Percentiles rank a stretch among this genome's conserved stretches.
Evolutionary conservation across 1,140 invertebrate genomes (phyloP).

Genomic region (Trichonephila inaurata): DNA sequence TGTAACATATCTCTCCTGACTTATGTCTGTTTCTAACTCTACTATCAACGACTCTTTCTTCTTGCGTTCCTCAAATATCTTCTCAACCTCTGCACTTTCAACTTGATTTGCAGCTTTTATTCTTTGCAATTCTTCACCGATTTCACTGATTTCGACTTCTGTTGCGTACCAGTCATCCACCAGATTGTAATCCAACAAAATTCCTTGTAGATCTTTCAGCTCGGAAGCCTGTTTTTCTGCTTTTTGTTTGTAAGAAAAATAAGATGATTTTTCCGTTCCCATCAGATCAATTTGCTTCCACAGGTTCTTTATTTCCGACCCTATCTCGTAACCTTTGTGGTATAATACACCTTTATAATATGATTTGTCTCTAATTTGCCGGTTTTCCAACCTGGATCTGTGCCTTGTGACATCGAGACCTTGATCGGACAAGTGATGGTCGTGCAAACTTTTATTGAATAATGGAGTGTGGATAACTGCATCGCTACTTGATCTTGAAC

Average conservation of each 20-base stretch:
- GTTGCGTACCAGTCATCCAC: background rate
- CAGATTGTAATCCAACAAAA: conserved; percentile 15
- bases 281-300: background rate
- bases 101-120: background rate
- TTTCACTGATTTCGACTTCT: background rate
- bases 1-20: conserved; percentile 13
- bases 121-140: background rate
- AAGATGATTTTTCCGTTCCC: background rate
- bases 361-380: conserved; percentile 33
- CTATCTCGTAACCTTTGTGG: conserved; percentile 3
- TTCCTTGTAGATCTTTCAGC: background rate
- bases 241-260: background rate
- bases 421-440: conserved; percentile 1
- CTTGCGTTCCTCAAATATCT: conserved; percentile 22
- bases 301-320: conserved; percentile 6
- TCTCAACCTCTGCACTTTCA: background rate
- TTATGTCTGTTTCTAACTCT: conserved; percentile 7
- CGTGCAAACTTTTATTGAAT: background rate
- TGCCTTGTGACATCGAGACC: conserved; percentile 17
- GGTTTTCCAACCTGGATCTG: background rate
- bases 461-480: background rate
- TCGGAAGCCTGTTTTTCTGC: conserved; percentile 32
- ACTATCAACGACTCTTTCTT: background rate
- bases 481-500: background rate
- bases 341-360: conserved; percentile 36